Evolutionary conservation across 2,888 invertebrate genomes (phyloP).

Genomic region (Ectemnius cavifrons): DNA sequence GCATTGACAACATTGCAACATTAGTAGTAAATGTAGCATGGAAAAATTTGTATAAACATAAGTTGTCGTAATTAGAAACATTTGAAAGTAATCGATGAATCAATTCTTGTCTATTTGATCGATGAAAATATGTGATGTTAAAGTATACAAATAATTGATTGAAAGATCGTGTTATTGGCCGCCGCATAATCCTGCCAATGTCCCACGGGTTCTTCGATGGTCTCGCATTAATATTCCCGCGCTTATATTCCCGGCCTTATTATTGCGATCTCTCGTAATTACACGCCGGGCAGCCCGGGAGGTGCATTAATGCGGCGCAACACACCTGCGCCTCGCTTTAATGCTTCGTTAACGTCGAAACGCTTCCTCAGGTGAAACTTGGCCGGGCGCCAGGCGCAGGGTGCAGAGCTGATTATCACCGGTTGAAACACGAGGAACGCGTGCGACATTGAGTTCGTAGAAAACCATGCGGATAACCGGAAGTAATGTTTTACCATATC

Average conservation of each 20-base stretch:
- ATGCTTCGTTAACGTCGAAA: constrained; percentile 75
- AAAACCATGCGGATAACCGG: background rate
- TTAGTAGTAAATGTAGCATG: too few species aligned
- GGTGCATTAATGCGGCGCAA: constrained; percentile 60
- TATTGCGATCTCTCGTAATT: constrained; percentile 60
- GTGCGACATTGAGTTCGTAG: background rate
- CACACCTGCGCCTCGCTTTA: constrained; percentile 71
- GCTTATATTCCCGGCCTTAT: constrained; percentile 1
- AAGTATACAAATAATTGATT: too few species aligned
- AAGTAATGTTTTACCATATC: background rate
- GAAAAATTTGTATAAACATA: too few species aligned
- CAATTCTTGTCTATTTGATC: too few species aligned
- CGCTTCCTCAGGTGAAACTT: constrained; percentile 69
- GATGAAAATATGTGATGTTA: too few species aligned
- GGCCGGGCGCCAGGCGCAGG: constrained; percentile 35
- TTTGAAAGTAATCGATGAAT: too few species aligned
- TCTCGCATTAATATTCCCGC: constrained; percentile 18
- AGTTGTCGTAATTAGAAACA: too few species aligned
- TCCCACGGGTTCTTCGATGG: too few species aligned
- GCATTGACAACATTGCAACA: too few species aligned
- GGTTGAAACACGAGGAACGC: constrained; percentile 20
- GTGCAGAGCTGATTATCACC: constrained; percentile 41
- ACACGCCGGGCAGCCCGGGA: constrained; percentile 60
- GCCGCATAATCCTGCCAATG: too few species aligned
- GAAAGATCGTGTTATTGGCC: too few species aligned